Percentiles rank a stretch among this genome's conserved stretches.
These are phyloP conservation scores for Rana temporaria DNA, from an alignment of 2,113 vertebrate genomes.

Conservation along the genomic window DNA sequence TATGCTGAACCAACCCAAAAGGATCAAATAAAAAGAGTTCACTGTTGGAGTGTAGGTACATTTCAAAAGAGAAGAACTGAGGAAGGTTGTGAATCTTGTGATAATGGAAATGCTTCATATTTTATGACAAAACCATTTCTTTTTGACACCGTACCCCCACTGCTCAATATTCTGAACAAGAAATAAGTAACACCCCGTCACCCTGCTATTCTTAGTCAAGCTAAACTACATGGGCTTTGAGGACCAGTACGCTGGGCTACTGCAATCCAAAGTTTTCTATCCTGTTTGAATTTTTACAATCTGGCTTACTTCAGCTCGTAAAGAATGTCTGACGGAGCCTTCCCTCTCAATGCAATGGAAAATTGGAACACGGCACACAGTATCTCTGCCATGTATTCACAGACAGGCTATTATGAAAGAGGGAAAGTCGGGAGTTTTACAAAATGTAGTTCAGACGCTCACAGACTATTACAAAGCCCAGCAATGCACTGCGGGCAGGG, in stretches of 20 bases:
- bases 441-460: conserved; percentile 45
- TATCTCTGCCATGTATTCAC: conserved; percentile 56
- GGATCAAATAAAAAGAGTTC: too few species aligned
- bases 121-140: too few species aligned
- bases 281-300: conserved; percentile 44
- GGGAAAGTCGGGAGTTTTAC: conserved; percentile 46
- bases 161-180: too few species aligned
- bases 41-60: too few species aligned
- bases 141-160: too few species aligned
- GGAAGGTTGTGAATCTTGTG: too few species aligned
- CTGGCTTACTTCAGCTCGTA: conserved; percentile 51
- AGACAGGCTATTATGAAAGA: conserved; percentile 56
- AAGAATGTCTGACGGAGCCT: conserved; percentile 54
- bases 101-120: too few species aligned
- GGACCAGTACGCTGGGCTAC: conserved; percentile 11
- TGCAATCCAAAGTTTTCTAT: conserved; percentile 33
- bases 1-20: too few species aligned
- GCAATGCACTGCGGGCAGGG: conserved; percentile 24
- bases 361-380: conserved; percentile 48
- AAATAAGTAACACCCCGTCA: too few species aligned
- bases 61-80: too few species aligned
- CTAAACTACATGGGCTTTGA: neutral
- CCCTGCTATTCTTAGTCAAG: too few species aligned
- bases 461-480: conserved; percentile 35
- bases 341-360: conserved; percentile 47